A percentile compares a stretch with the other conserved stretches of the same genome.
phyloP scores from a whole-genome alignment of 2,888 invertebrate species.

The Apamea sordens region DNA sequence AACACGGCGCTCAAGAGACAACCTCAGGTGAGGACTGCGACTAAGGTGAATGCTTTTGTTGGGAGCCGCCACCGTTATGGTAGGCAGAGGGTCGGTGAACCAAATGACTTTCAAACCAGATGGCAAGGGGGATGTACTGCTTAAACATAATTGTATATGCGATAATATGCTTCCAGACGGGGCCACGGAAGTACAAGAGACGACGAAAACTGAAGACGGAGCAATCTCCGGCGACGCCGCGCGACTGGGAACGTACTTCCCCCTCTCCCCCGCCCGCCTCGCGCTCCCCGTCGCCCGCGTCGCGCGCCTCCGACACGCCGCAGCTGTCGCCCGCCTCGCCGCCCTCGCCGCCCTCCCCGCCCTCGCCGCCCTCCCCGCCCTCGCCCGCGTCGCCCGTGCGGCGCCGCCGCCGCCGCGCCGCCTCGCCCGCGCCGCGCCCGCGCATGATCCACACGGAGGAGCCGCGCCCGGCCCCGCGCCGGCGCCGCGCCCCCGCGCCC shows the following conservation, averaged over 20 bases:
- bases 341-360: constrained; percentile 48
- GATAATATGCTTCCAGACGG: constrained; percentile 86
- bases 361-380: constrained; percentile 74
- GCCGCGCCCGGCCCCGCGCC: constrained; percentile 59
- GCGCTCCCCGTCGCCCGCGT: constrained; percentile 67
- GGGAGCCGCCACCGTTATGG: background rate
- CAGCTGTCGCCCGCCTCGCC: constrained; percentile 65
- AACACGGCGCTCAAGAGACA: constrained; percentile 95
- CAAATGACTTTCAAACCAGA: background rate
- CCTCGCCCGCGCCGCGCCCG: constrained; percentile 51
- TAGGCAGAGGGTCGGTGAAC: background rate
- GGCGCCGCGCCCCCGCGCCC: constrained; percentile 89
- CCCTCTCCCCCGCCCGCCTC: constrained; percentile 63
- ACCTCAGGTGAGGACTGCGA: constrained; percentile 90
- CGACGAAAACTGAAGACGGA: constrained; percentile 92
- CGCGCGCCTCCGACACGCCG: constrained; percentile 57
- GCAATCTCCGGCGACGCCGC: constrained; percentile 67
- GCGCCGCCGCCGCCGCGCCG: constrained; percentile 64
- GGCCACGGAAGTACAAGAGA: constrained; percentile 95
- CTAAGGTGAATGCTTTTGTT: constrained; percentile 33
- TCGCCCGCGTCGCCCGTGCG: constrained; percentile 38
- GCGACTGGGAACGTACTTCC: constrained; percentile 68
- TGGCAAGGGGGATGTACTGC: background rate
- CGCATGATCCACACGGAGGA: constrained; percentile 40
- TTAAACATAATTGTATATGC: background rate